These are phyloP conservation scores for Nothobranchius kuhntae DNA, from an alignment of 2,113 vertebrate genomes.

Conservation along the genomic window DNA sequence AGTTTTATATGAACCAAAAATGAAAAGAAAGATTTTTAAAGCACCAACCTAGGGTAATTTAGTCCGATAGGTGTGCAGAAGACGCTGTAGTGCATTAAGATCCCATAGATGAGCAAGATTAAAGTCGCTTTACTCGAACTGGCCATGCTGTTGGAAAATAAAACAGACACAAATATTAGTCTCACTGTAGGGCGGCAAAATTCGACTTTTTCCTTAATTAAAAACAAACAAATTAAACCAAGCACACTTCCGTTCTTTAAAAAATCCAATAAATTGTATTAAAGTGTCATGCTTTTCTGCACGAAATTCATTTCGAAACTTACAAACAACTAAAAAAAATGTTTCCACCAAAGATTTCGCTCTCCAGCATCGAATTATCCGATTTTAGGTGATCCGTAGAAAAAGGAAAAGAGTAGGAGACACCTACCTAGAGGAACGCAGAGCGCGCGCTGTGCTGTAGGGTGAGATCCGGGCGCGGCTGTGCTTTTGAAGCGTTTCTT, in stretches of 20 bases:
- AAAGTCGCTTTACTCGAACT: constrained; percentile 93
- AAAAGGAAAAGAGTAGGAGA: constrained; percentile 2
- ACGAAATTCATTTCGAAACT: too few species aligned
- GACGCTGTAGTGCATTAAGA: constrained; percentile 94
- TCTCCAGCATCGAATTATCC: constrained; percentile 42
- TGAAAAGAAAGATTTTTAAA: constrained; percentile 36
- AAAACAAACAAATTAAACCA: too few species aligned
- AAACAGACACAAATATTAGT: constrained; percentile 47
- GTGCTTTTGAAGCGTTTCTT: constrained; percentile 64
- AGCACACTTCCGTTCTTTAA: constrained; percentile 14
- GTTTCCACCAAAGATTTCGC: constrained; percentile 20
- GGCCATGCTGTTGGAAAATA: constrained; percentile 86
- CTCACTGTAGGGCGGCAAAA: constrained; percentile 14
- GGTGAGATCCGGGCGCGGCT: constrained; percentile 77
- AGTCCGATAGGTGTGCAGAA: constrained; percentile 93
- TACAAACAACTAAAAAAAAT: too few species aligned
- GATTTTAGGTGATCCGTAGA: constrained; percentile 38
- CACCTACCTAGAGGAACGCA: constrained; percentile 80
- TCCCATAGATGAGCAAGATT: constrained; percentile 93
- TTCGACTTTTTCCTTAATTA: too few species aligned
- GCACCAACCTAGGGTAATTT: constrained; percentile 87
- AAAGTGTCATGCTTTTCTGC: too few species aligned
- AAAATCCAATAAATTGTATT: too few species aligned
- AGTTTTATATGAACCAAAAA: constrained; percentile 73
- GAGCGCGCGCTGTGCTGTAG: constrained; percentile 68